Base-by-base conservation (phyloP, 2,113 vertebrate species). In the Terrapene triunguis region DNA sequence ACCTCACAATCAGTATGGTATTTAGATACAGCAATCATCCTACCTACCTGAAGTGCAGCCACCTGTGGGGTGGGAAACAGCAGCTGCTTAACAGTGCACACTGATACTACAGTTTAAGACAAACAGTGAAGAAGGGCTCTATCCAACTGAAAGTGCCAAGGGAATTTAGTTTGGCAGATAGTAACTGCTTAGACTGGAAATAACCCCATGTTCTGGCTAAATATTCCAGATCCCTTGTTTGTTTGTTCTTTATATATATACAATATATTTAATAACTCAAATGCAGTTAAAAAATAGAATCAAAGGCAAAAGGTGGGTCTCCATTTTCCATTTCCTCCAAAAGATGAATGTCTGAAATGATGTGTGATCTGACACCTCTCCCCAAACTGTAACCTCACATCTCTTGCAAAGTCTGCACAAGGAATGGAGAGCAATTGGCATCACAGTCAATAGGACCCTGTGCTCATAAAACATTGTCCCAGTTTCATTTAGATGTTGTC, bases 401-500 rank as follows among this genome's bases (percentile, higher is more conserved):
- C 38, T 48, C 32, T 65, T 8, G 42, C 0, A 0, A 51, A 89
- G 87, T 85, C 89, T 88, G 86, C 80, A 86, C 21, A 0, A 0
- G 82, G 85, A 48, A 88, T 92, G 81, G 78, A 42, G 81, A 86
- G 10, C 80, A 16, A 35, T 74, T 83, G 93, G 7, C 83, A 22
- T 13, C 0, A 0, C 51, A 82, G 47, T 79, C 79, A 78, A 14
- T 81, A 55, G 65, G 82, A 38, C 38, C 35, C 62, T 95, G 47
- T 81, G 87, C 54, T 0, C 0, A 84, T 50, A 25, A 91, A 44
- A 44, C 19, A 84, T 80, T 69, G 85, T 69, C 84, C 21, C 59
- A 24, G 11, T 35, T 94, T 55, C 89, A 91, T 91, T 48, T 83
- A 78, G 84, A 91, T 62, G 7, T 65, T 84, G 91, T 88, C 91